These are phyloP conservation scores for Simalia tracyae DNA, from an alignment of 2,797 vertebrate genomes.

Conservation along the genomic window DNA sequence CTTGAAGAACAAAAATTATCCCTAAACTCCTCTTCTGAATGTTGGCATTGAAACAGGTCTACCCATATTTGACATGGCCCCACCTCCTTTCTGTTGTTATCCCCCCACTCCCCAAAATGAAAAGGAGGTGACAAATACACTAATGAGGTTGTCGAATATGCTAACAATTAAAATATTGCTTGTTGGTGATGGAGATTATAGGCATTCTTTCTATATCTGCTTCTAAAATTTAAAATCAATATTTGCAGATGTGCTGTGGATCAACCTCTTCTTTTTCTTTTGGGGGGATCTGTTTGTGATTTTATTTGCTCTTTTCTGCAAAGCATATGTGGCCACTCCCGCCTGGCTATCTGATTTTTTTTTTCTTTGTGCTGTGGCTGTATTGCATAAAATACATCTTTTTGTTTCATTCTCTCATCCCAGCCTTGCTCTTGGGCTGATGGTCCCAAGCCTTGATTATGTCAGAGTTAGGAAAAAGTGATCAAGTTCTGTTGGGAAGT, in stretches of 20 bases:
- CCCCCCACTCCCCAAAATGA: too few relatives aligned
- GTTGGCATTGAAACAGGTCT: not conserved
- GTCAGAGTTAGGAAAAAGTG: slow-evolving; percentile 41
- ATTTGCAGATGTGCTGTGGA: not conserved
- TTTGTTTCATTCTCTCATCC: not conserved
- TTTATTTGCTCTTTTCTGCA: not conserved
- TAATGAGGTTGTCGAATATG: too few relatives aligned
- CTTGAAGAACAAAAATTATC: not conserved
- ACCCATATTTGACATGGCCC: too few relatives aligned
- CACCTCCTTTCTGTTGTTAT: too few relatives aligned
- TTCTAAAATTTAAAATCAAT: not conserved
- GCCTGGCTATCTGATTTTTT: not conserved
- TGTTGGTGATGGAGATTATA: too few relatives aligned
- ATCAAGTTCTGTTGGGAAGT: slow-evolving; percentile 51
- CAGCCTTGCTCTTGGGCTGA: not conserved
- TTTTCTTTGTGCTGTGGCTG: not conserved
- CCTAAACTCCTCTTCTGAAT: not conserved
- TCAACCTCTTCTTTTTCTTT: not conserved
- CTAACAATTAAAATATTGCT: too few relatives aligned
- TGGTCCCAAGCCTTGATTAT: not conserved
- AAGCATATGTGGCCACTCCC: not conserved
- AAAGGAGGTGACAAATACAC: too few relatives aligned
- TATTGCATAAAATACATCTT: not conserved
- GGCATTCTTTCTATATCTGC: not conserved
- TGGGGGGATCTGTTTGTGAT: not conserved